Percentiles rank a stretch among this genome's conserved stretches.
phyloP scores from a whole-genome alignment of 1,140 invertebrate genomes.

The Bilobella aurantiaca region DNA sequence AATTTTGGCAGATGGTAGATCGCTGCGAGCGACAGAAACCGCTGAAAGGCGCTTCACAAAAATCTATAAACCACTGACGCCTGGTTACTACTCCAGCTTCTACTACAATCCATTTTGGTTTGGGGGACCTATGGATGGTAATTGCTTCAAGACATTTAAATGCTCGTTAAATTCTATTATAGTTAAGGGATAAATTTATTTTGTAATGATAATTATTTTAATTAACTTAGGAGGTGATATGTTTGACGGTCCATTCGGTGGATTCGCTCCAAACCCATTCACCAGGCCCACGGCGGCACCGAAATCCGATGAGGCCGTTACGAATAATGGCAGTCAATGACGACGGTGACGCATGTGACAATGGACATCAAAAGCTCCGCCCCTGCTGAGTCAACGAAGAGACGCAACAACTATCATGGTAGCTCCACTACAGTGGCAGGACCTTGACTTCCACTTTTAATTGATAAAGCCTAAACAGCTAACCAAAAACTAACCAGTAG shows the following conservation, averaged over 20 bases:
- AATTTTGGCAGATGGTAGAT: too few relatives aligned
- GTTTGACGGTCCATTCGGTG: neutral
- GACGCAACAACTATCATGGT: too few relatives aligned
- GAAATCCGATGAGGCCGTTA: neutral
- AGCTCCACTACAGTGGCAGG: too few relatives aligned
- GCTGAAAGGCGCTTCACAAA: neutral
- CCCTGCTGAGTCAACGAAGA: too few relatives aligned
- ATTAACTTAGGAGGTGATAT: neutral
- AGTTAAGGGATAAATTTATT: neutral
- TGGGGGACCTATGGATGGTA: neutral
- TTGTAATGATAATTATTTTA: neutral
- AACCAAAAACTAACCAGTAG: too few relatives aligned
- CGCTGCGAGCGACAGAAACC: too few relatives aligned
- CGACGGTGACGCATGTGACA: neutral
- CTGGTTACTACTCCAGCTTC: neutral
- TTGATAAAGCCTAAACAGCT: too few relatives aligned
- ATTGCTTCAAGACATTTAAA: too few relatives aligned
- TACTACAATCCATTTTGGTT: conserved; percentile 5
- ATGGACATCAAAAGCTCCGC: too few relatives aligned
- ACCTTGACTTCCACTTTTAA: too few relatives aligned
- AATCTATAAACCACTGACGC: neutral
- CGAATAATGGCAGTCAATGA: too few relatives aligned
- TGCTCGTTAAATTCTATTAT: neutral
- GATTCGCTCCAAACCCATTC: conserved; percentile 4
- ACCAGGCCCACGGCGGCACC: neutral